Evolutionary conservation across 2,113 vertebrate genomes (phyloP).

Genomic region (Pterocles gutturalis): DNA sequence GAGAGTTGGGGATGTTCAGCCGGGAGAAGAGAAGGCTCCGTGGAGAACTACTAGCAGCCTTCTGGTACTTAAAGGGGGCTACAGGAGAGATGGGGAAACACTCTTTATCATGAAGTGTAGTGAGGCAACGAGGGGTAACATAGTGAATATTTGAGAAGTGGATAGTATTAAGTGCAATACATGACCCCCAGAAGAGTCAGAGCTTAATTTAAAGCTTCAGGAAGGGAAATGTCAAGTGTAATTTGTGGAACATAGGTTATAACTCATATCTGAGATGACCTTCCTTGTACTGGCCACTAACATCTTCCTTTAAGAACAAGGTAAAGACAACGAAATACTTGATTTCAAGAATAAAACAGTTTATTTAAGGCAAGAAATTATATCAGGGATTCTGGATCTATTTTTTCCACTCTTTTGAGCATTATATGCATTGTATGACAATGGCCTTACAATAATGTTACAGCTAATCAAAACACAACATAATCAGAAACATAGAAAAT

Average conservation of each 20-base stretch:
- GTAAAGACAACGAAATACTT: background rate
- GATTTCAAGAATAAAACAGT: background rate
- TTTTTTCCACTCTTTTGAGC: background rate
- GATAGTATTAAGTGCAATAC: background rate
- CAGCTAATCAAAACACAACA: background rate
- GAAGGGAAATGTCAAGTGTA: background rate
- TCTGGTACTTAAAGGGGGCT: too few relatives aligned
- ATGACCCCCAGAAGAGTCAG: background rate
- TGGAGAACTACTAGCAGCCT: too few relatives aligned
- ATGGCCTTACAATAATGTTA: background rate
- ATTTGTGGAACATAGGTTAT: background rate
- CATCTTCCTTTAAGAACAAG: background rate
- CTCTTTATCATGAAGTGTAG: too few relatives aligned
- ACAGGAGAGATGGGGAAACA: too few relatives aligned
- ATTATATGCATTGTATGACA: background rate
- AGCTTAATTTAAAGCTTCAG: background rate
- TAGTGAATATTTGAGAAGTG: background rate
- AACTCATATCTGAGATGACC: background rate
- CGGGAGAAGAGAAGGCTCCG: too few relatives aligned
- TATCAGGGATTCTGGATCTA: background rate
- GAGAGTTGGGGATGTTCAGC: too few relatives aligned
- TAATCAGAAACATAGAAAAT: background rate
- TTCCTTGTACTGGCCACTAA: background rate
- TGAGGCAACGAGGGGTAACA: too few relatives aligned
- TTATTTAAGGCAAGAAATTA: background rate